phyloP scores from a whole-genome alignment of 2,888 invertebrate genomes.

The Tachina fera region DNA sequence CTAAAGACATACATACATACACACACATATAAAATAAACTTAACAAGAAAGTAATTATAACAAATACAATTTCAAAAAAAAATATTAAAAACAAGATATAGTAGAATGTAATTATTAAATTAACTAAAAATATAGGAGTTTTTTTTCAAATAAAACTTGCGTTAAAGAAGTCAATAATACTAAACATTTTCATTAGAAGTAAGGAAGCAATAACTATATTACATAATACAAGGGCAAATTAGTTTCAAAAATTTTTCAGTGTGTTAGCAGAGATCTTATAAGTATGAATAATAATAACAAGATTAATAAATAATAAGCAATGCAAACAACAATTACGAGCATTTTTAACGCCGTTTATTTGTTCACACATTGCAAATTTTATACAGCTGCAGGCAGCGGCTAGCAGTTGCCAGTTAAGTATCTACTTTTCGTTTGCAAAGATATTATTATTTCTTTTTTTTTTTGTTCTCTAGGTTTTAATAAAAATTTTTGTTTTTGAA shows the following conservation, averaged over 20 bases:
- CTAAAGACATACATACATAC: not conserved
- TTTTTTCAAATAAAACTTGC: constrained; percentile 25
- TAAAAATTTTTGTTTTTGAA: constrained; percentile 2
- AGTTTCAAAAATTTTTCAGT: not conserved
- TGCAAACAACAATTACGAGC: not conserved
- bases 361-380: constrained; percentile 31
- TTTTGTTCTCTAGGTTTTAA: not conserved
- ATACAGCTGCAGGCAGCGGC: constrained; percentile 8
- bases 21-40: constrained; percentile 25
- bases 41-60: constrained; percentile 50
- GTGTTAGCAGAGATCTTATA: constrained; percentile 49
- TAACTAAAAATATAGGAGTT: not conserved
- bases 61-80: constrained; percentile 5
- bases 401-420: constrained; percentile 27
- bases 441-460: not conserved
- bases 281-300: constrained; percentile 25
- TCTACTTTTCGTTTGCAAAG: not conserved
- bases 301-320: constrained; percentile 41
- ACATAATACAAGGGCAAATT: constrained; percentile 2
- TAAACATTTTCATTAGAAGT: constrained; percentile 17
- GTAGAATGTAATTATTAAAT: not conserved
- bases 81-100: not conserved
- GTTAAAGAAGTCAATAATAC: constrained; percentile 57
- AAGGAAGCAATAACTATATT: constrained; percentile 5
- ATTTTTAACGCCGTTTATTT: constrained; percentile 28